Percentiles rank a stretch among this genome's conserved stretches.
Conservation (phyloP, 2,797 vertebrate genomes). For the Emydoidea blandingii region DNA sequence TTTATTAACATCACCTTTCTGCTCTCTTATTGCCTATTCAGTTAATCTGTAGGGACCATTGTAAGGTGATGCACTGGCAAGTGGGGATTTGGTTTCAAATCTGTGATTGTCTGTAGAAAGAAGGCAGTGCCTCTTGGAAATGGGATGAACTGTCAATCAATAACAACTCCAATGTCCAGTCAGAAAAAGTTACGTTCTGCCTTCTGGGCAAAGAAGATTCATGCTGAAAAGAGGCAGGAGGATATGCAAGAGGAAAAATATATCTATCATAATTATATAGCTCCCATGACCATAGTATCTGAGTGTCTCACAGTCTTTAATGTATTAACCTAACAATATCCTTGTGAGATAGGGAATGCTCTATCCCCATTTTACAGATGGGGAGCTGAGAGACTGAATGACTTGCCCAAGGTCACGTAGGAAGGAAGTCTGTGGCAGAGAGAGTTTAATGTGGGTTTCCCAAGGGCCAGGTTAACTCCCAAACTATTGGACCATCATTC, state of each 20-base stretch:
- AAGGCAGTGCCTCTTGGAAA: neutral
- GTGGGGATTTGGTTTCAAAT: neutral
- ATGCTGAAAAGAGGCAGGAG: neutral
- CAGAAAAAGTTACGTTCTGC: neutral
- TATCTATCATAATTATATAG: neutral
- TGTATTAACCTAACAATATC: neutral
- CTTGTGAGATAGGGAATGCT: neutral
- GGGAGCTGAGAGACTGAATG: neutral
- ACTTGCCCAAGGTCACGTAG: neutral
- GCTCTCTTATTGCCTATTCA: neutral
- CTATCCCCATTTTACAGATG: neutral
- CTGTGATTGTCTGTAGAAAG: neutral
- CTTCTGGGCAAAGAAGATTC: neutral
- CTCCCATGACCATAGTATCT: neutral
- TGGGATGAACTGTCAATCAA: neutral
- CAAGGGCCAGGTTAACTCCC: neutral
- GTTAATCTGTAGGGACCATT: neutral
- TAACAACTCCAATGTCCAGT: neutral
- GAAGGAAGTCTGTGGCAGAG: neutral
- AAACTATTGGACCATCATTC: neutral
- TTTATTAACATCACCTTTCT: neutral
- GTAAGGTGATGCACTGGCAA: neutral
- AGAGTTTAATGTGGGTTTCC: neutral
- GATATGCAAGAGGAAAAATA: neutral
- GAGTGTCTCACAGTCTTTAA: slow-evolving; percentile 18